Evolutionary conservation across 2,797 vertebrate genomes (phyloP).

Genomic region (Antrozous pallidus): DNA sequence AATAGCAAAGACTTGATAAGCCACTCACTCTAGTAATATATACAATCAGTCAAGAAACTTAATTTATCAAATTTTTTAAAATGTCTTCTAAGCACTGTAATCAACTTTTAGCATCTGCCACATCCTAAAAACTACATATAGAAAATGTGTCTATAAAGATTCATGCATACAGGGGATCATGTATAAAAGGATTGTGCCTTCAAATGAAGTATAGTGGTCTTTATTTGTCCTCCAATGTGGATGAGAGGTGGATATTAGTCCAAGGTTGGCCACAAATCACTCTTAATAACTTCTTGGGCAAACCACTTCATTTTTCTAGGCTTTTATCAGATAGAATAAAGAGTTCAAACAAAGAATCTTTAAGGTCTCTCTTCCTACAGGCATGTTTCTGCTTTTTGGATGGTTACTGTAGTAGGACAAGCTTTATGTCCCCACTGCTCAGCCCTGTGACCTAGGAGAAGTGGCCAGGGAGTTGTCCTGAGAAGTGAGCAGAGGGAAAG

Average conservation of each 20-base stretch:
- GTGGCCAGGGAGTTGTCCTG: background rate
- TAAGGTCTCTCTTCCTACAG: background rate
- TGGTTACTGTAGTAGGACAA: background rate
- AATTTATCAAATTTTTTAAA: background rate
- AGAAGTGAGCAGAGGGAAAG: background rate
- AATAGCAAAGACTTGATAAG: conserved; percentile 8
- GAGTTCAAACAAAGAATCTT: background rate
- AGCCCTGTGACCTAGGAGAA: background rate
- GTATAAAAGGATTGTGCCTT: background rate
- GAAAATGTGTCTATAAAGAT: background rate
- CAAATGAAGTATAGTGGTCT: background rate
- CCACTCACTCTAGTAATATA: background rate
- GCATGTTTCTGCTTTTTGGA: background rate
- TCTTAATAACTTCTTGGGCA: background rate
- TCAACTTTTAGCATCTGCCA: background rate
- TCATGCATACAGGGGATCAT: background rate
- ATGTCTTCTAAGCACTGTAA: background rate
- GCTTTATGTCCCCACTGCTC: background rate
- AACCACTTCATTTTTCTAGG: background rate
- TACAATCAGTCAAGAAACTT: background rate
- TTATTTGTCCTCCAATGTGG: background rate
- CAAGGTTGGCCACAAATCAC: background rate
- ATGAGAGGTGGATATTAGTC: background rate
- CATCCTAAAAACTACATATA: background rate
- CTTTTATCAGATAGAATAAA: background rate